Conservation (phyloP, 2,797 vertebrate genomes). For the Paedocypris micromegethes region DNA sequence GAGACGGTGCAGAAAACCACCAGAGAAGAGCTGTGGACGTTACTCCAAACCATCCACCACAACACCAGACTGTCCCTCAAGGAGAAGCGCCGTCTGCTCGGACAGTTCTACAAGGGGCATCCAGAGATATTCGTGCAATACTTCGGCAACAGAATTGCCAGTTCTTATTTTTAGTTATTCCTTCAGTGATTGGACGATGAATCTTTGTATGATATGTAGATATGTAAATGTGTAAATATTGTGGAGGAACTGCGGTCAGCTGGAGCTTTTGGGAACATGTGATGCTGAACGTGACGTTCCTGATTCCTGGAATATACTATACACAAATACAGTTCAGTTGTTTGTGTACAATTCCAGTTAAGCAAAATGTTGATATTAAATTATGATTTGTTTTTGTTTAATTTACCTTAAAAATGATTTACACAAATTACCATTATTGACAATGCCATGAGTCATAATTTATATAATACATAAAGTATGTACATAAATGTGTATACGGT, state of each 20-base stretch:
- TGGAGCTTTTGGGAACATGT: neutral
- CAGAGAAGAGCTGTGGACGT: conserved; percentile 78
- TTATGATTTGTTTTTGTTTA: no score
- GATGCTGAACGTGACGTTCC: neutral
- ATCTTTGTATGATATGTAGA: conserved; percentile 33
- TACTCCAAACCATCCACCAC: conserved; percentile 83
- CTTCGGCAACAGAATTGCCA: conserved; percentile 81
- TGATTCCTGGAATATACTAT: no score
- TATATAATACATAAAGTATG: no score
- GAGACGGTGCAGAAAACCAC: conserved; percentile 76
- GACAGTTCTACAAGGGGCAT: conserved; percentile 89
- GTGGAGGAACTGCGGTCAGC: neutral
- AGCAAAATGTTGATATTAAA: no score
- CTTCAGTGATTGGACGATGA: conserved; percentile 23
- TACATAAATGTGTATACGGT: no score
- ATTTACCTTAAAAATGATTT: no score
- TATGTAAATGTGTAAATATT: conserved; percentile 46
- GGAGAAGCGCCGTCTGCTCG: conserved; percentile 83
- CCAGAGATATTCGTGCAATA: conserved; percentile 89
- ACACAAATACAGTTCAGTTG: no score
- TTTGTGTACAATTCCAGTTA: no score
- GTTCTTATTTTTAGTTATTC: conserved; percentile 59
- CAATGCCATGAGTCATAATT: no score
- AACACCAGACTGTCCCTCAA: conserved; percentile 80
- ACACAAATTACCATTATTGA: no score